Evolutionary conservation across 1,140 invertebrate genomes (phyloP).

Genomic region (Temnothorax curvispinosus): DNA sequence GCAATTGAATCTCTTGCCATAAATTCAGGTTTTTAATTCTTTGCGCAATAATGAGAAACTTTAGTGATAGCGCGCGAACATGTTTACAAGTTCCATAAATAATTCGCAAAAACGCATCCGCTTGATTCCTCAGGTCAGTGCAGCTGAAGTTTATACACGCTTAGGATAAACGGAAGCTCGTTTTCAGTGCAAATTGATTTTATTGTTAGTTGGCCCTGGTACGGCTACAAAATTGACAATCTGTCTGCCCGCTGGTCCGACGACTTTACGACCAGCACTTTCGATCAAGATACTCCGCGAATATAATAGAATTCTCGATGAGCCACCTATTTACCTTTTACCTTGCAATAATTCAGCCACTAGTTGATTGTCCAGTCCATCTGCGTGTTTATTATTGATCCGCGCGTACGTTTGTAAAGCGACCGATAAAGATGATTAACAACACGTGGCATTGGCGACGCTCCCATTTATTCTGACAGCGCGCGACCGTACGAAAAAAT

Average conservation of each 20-base stretch:
- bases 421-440: conserved; percentile 30
- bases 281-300: conserved; percentile 1
- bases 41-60: not conserved
- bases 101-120: not conserved
- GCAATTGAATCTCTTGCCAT: not conserved
- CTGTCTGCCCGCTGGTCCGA: not conserved
- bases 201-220: not conserved
- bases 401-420: conserved; percentile 37
- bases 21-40: not conserved
- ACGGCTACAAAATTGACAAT: conserved; percentile 3
- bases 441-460: conserved; percentile 31
- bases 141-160: not conserved
- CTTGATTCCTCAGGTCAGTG: not conserved
- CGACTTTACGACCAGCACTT: conserved; percentile 1
- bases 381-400: conserved; percentile 47
- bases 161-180: not conserved
- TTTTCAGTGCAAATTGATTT: not conserved
- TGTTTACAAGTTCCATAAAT: not conserved
- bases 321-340: conserved; percentile 20
- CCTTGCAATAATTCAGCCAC: conserved; percentile 55
- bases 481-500: not conserved
- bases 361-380: conserved; percentile 53
- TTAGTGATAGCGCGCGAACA: not conserved
- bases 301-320: conserved; percentile 55
- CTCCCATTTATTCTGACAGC: not conserved